Evolutionary conservation across 2,113 vertebrate genomes (phyloP), one percentile per base, ranked within the genome.

Genomic region (Rhombomys opimus): DNA sequence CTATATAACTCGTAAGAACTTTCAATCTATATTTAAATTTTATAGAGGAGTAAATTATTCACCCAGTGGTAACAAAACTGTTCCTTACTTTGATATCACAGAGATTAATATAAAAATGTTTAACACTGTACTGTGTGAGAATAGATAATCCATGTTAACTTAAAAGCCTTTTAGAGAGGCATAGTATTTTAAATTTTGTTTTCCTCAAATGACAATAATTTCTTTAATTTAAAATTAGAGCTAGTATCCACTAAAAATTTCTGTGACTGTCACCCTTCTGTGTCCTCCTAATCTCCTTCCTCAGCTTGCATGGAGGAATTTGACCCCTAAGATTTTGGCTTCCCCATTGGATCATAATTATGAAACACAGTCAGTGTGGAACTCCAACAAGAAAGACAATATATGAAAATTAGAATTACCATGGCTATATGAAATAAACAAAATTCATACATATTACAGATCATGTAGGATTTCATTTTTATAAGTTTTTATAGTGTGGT

Each of bases 301-400:
- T 98, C 95, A 98, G 97, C 96, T 95, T 95, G 63, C 95, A 96
- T 97, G 94, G 96, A 97, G 95, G 95, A 94, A 94, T 97, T 96
- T 98, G 97, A 96, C 96, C 95, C 96, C 93, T 97, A 95, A 98
- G 96, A 94, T 97, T 97, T 97, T 97, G 97, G 97, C 97, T 97
- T 97, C 96, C 96, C 91, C 94, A 97, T 95, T 97, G 95, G 97
- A 95, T 97, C 93, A 97, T 98, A 94, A 97, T 88, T 97, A 72
- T 96, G 97, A 85, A 97, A 95, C 59, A 50, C 95, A 97, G 82
- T 98, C 96, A 98, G 93, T 97, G 72, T 96, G 97, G 93, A 96
- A 95, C 57, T 96, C 90, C 97, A 96, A 97, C 95, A 95, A 96
- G 94, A 96, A 97, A 97, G 95, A 93, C 96, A 95, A 92, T 97